phyloP scores from a whole-genome alignment of 2,113 vertebrate genomes.

The Ranitomeya imitator region DNA sequence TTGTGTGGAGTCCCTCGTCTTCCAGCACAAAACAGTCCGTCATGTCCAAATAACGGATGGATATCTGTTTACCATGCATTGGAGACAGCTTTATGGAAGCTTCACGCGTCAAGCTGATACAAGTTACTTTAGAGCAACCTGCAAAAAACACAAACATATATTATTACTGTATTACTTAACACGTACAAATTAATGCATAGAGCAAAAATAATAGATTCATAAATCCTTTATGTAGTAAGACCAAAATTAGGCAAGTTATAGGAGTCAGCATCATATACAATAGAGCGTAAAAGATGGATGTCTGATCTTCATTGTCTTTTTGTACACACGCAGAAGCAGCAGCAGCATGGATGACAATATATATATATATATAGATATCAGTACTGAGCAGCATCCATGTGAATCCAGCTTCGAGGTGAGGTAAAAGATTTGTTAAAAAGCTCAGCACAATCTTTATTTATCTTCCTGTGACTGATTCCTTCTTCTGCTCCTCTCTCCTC shows the following conservation, averaged over 20 bases:
- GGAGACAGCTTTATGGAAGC: slow-evolving; percentile 88
- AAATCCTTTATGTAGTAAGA: not conserved
- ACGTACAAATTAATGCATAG: not conserved
- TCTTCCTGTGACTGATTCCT: too few species aligned
- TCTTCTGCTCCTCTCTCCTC: too few species aligned
- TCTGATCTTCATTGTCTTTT: too few species aligned
- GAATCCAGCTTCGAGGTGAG: too few species aligned
- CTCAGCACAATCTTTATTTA: too few species aligned
- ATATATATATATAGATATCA: too few species aligned
- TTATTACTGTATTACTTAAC: not conserved
- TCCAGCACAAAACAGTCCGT: slow-evolving; percentile 95
- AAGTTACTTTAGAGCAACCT: slow-evolving; percentile 98
- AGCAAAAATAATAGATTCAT: not conserved
- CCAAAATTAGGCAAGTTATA: not conserved
- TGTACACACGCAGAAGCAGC: too few species aligned
- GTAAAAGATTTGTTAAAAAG: too few species aligned
- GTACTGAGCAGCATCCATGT: too few species aligned
- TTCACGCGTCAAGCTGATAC: slow-evolving; percentile 93
- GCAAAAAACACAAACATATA: slow-evolving; percentile 30
- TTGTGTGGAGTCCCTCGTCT: slow-evolving; percentile 93
- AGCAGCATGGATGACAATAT: too few species aligned
- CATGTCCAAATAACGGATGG: slow-evolving; percentile 95
- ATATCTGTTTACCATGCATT: slow-evolving; percentile 91
- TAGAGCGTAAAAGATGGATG: too few species aligned
- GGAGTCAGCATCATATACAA: too few species aligned